phyloP scores from a whole-genome alignment of 2,113 vertebrate species.

The Probosciger aterrimus region DNA sequence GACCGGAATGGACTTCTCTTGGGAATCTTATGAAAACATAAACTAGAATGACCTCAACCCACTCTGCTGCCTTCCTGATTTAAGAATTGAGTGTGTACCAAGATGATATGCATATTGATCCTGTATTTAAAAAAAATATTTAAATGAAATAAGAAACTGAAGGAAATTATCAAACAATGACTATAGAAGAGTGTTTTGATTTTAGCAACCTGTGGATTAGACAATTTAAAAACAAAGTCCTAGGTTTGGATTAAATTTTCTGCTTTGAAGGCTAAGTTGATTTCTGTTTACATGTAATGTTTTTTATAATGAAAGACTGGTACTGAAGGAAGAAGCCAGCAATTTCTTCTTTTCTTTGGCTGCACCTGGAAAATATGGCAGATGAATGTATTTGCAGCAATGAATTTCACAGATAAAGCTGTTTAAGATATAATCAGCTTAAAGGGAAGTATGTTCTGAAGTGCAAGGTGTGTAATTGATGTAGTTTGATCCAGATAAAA shows the following conservation, averaged over 20 bases:
- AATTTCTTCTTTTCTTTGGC: constrained; percentile 7
- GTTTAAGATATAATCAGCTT: constrained; percentile 16
- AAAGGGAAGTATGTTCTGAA: constrained; percentile 25
- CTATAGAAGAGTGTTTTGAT: neutral
- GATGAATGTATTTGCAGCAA: neutral
- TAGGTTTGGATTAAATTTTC: neutral
- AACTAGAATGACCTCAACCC: neutral
- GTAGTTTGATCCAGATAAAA: neutral
- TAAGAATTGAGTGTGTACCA: neutral
- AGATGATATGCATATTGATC: neutral
- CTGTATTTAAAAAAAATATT: neutral
- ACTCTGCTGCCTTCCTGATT: neutral
- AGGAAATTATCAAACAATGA: neutral
- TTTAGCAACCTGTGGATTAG: neutral
- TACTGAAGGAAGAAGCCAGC: neutral
- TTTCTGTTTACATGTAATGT: neutral
- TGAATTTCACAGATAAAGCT: constrained; percentile 46
- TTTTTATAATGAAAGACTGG: neutral
- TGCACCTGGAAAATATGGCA: neutral
- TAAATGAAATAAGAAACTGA: neutral
- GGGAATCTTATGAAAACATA: neutral
- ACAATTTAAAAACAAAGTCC: neutral
- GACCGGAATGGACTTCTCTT: neutral
- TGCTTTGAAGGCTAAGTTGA: neutral
- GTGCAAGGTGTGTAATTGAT: neutral